Evolutionary conservation across 2,113 vertebrate genomes (phyloP).

Genomic region (Carassius auratus): DNA sequence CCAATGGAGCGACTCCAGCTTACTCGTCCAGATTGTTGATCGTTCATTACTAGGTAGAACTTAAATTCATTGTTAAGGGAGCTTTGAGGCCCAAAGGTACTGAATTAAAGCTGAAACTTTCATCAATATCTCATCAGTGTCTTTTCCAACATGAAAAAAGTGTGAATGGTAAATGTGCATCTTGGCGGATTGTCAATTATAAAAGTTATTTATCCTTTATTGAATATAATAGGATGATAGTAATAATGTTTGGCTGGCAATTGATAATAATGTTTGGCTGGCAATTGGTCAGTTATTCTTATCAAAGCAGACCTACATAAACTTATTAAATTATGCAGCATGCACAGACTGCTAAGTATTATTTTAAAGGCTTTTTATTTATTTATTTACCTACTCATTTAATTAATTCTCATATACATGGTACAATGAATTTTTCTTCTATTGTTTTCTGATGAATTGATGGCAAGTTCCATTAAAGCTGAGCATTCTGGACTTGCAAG

Average conservation of each 20-base stretch:
- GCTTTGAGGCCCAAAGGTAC: not conserved
- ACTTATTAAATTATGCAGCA: not conserved
- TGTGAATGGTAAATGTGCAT: not conserved
- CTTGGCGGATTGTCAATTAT: not conserved
- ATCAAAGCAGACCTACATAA: not conserved
- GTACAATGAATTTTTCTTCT: not conserved
- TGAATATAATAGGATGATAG: not conserved
- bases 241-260: not conserved
- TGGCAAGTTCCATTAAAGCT: not conserved
- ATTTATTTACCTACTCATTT: not conserved
- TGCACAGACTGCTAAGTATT: not conserved
- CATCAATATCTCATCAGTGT: not conserved
- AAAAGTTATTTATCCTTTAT: not conserved
- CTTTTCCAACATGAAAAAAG: not conserved
- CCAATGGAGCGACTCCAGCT: slow-evolving; percentile 9
- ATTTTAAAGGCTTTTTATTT: not conserved
- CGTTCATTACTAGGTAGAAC: not conserved
- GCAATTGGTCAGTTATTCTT: not conserved
- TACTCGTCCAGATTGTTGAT: not conserved
- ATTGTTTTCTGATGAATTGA: not conserved
- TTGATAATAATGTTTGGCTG: not conserved
- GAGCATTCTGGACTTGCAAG: not conserved
- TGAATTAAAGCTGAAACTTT: not conserved
- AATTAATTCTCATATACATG: not conserved
- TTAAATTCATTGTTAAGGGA: not conserved